Evolutionary conservation across 2,113 vertebrate genomes (phyloP), one percentile per base, ranked within the genome.

Genomic region (Ceyx melanurus): DNA sequence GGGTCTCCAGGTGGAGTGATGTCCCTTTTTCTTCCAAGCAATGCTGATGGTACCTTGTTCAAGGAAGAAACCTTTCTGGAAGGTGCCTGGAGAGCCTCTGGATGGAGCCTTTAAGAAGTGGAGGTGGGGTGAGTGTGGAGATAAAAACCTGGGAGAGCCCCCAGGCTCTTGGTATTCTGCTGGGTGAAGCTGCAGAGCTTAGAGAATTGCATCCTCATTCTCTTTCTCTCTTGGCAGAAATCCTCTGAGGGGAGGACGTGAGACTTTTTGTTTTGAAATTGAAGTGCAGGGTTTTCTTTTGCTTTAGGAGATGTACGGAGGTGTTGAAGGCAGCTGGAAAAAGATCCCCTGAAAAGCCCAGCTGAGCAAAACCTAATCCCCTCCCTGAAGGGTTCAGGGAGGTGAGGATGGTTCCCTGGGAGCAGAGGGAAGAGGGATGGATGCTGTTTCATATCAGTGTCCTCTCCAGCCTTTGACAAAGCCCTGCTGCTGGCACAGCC

Each of bases 81-180:
- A 60, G 6, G 48, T 31, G 70, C 35, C 80, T 71, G 60, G 33
- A 74, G 61, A n/a, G 28, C 21, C 10, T 37, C 26, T 66, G 65
- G 33, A 0, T 14, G 31, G 18, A 66, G 60, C 64, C 31, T 54
- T 62, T 15, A n/a, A 64, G 57, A 15, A 57, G n/a, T 0, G 1
- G 42, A 75, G 17, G 29, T 0, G 6, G 2, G 1, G 9, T 28
- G 20, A 53, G 7, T 0, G 2, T 37, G 43, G 58, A 46, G 48
- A 4, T n/a, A 58, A 64, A 46, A 48, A 46, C 15, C 12, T 28
- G 62, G 13, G 46, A 1, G 1, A 51, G 28, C 6, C 29, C 77
- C 21, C 10, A 31, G 86, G 65, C 48, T 37, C 48, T n/a, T 17
- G 33, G 2, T 17, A 48, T 60, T n/a, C 23, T 2, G 22, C 8